Conservation (phyloP, 1,140 invertebrate species). For the Samia ricini region DNA sequence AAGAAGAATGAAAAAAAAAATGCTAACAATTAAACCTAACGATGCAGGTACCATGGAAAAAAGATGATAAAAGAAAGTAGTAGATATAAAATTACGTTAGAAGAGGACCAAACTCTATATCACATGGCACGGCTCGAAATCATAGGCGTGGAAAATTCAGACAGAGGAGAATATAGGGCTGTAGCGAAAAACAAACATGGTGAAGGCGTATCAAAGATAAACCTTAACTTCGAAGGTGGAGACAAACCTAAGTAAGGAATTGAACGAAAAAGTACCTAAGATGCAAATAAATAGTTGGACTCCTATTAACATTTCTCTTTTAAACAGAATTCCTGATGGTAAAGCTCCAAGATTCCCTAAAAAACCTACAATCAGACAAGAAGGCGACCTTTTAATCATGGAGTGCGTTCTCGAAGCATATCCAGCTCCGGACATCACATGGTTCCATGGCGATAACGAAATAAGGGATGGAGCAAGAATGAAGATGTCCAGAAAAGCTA, state of each 20-base stretch:
- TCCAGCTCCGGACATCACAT: constrained; percentile 96
- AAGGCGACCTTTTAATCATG: constrained; percentile 95
- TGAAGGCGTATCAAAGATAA: constrained; percentile 95
- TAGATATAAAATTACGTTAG: constrained; percentile 87
- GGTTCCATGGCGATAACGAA: constrained; percentile 93
- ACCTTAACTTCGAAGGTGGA: constrained; percentile 95
- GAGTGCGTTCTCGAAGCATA: constrained; percentile 97
- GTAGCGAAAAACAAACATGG: constrained; percentile 95
- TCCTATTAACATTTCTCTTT: constrained; percentile 43
- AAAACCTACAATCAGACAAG: constrained; percentile 97
- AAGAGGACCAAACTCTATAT: constrained; percentile 92
- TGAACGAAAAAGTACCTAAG: not conserved
- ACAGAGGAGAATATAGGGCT: constrained; percentile 96
- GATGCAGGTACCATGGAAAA: constrained; percentile 89
- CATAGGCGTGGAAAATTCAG: constrained; percentile 87
- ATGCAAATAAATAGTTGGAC: constrained; percentile 12
- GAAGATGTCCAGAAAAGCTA: constrained; percentile 91
- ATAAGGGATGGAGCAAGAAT: constrained; percentile 89
- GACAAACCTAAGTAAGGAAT: constrained; percentile 90
- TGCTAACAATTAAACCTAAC: constrained; percentile 24
- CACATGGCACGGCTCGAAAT: constrained; percentile 93
- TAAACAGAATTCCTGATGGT: constrained; percentile 93
- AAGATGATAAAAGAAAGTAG: constrained; percentile 87
- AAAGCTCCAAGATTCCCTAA: constrained; percentile 97
- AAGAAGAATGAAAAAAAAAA: constrained; percentile 5